phyloP scores from a whole-genome alignment of 2,113 vertebrate species.

The Coracopsis vasa region DNA sequence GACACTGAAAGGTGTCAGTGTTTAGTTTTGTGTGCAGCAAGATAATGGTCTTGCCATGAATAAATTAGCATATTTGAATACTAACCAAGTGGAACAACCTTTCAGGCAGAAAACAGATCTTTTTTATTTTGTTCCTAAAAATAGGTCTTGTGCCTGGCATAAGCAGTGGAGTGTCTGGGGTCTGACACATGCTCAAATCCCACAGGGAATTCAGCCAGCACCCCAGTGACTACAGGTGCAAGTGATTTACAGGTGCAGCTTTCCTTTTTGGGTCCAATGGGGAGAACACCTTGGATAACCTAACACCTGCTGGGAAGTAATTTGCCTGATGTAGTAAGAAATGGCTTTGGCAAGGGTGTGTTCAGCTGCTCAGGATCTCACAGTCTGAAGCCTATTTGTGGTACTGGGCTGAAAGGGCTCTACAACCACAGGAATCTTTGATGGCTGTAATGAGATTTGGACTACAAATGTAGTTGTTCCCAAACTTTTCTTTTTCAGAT shows the following conservation, averaged over 20 bases:
- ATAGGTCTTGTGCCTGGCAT: background rate
- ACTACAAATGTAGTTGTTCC: background rate
- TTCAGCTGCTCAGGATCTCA: background rate
- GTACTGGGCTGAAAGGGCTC: background rate
- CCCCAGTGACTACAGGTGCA: background rate
- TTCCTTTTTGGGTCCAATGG: background rate
- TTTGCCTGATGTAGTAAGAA: background rate
- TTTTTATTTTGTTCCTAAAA: background rate
- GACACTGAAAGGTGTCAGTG: background rate
- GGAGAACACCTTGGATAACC: background rate
- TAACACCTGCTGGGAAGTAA: background rate
- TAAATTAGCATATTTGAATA: conserved; percentile 42
- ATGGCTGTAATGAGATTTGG: background rate
- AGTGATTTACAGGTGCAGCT: background rate
- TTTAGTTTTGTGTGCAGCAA: background rate
- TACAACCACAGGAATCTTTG: background rate
- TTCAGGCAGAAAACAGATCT: background rate
- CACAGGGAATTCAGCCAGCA: background rate
- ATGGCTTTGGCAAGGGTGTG: background rate
- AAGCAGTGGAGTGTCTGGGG: background rate
- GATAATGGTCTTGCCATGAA: background rate
- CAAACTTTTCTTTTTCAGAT: background rate
- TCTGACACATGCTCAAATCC: background rate
- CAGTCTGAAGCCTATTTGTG: background rate
- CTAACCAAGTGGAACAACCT: background rate